Base-by-base conservation (phyloP, 2,888 invertebrate genomes). In the Orthosia incerta region DNA sequence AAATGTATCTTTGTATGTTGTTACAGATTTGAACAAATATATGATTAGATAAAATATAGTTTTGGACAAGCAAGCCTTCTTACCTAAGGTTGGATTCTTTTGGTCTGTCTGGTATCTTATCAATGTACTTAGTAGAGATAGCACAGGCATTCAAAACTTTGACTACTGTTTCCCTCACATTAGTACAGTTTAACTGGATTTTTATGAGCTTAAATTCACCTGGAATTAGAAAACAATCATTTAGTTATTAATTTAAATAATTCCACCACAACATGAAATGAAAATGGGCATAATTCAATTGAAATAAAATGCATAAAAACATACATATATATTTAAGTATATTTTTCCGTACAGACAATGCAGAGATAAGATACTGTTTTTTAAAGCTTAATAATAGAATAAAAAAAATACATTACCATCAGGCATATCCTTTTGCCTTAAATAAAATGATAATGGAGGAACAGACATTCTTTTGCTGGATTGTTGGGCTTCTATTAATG, bases 61-160 rank as follows among this genome's bases (percentile, higher is more conserved):
- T 65, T 48, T 51, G 31, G 26, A 56, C 57, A 64, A 63, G 46
- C 50, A 65, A 67, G 60, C 59, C 4, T 62, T 82, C 89, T 87
- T 89, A 95, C 95, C 90, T 92, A 73, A 89, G 89, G 71, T 90
- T 89, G 55, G 77, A 76, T 84, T 87, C 90, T 79, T 79, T 90
- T 76, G 84, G 86, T 87, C 88, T 93, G 75, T 92, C 93, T 59
- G 97, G 96, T 89, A 98, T 97, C 92, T 97, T 98, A 91, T 98
- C 98, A 11, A 99, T 97, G 94, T 98, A 98, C 59, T 98, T 98
- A n/a, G 99, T 98, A 9, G 99, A 97, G 79, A 99, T 97, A 91
- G 98, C 97, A 94, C 99, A 99, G 48, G 98, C 97, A 91, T 97
- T 97, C 76, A 99, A 95, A 81, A 99, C 94, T 90, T 97, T 97